These are phyloP conservation scores for Bostrychus sinensis DNA, from an alignment of 2,113 vertebrate genomes.

Conservation along the genomic window DNA sequence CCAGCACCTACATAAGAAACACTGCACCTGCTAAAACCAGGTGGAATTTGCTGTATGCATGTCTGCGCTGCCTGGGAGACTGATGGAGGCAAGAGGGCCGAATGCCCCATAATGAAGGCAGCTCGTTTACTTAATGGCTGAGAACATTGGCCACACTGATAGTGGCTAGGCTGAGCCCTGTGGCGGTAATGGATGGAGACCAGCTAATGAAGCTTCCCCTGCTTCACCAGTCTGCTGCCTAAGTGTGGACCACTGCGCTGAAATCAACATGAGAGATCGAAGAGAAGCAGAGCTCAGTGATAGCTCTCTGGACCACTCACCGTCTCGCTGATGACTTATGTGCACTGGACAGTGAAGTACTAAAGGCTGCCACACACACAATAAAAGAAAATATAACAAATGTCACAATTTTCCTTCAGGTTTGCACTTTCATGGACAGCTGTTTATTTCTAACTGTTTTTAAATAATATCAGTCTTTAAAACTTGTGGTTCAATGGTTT, in stretches of 20 bases:
- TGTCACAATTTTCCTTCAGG: not conserved
- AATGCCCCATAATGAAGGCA: constrained; percentile 71
- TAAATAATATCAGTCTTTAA: constrained; percentile 13
- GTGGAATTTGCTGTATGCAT: constrained; percentile 11
- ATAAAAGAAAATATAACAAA: constrained; percentile 15
- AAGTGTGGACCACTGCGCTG: constrained; percentile 56
- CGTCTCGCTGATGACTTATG: constrained; percentile 24
- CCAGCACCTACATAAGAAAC: constrained; percentile 5
- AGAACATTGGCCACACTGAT: constrained; percentile 74
- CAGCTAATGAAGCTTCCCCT: constrained; percentile 69
- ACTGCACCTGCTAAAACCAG: constrained; percentile 26
- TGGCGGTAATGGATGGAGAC: constrained; percentile 76
- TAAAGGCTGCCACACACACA: constrained; percentile 9
- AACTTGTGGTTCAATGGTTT: constrained; percentile 30
- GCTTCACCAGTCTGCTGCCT: constrained; percentile 39
- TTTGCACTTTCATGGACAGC: not conserved
- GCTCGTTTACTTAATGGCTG: constrained; percentile 81
- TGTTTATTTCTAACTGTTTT: constrained; percentile 6
- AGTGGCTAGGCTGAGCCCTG: constrained; percentile 63
- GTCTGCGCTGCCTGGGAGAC: constrained; percentile 57
- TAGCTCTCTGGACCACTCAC: constrained; percentile 23
- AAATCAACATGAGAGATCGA: constrained; percentile 64
- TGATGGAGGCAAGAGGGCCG: constrained; percentile 48
- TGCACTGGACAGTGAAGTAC: constrained; percentile 21
- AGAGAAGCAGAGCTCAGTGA: constrained; percentile 23